Evolutionary conservation across 2,888 invertebrate genomes (phyloP).

Genomic region (Andrena bicolor): DNA sequence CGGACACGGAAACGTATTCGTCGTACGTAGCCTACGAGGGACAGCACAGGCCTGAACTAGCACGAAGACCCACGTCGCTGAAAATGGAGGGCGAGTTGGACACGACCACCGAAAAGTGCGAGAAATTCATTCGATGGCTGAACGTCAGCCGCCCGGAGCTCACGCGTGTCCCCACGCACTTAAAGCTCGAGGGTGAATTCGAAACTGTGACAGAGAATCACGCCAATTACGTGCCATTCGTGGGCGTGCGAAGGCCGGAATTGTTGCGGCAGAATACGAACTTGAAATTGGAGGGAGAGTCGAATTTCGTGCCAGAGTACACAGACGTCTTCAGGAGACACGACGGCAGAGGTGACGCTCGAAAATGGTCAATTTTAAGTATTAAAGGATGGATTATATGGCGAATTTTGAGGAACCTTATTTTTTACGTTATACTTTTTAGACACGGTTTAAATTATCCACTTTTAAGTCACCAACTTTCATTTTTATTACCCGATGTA

Average conservation of each 20-base stretch:
- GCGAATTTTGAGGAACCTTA: too few relatives aligned
- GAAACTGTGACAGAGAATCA: constrained; percentile 85
- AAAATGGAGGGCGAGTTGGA: constrained; percentile 86
- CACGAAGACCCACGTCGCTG: constrained; percentile 84
- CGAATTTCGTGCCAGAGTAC: constrained; percentile 85
- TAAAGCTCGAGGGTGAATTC: constrained; percentile 86
- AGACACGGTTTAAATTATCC: too few relatives aligned
- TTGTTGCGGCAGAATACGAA: constrained; percentile 84
- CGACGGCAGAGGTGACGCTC: constrained; percentile 69
- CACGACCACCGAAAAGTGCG: constrained; percentile 85
- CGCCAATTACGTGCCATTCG: constrained; percentile 84
- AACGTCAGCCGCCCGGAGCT: constrained; percentile 84
- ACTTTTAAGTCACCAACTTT: too few relatives aligned
- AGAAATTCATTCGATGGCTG: constrained; percentile 83
- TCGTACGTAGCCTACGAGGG: constrained; percentile 85
- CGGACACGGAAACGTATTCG: constrained; percentile 85
- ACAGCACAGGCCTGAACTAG: constrained; percentile 84
- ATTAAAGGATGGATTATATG: too few relatives aligned
- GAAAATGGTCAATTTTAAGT: neutral
- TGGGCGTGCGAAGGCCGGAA: constrained; percentile 84
- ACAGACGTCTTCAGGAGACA: constrained; percentile 82
- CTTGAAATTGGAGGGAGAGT: constrained; percentile 86
- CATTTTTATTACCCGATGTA: too few relatives aligned
- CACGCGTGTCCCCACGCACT: constrained; percentile 84
- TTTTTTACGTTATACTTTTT: too few relatives aligned